Evolutionary conservation across 2,888 invertebrate genomes (phyloP).

Genomic region (Rotaria magnacalcarata): DNA sequence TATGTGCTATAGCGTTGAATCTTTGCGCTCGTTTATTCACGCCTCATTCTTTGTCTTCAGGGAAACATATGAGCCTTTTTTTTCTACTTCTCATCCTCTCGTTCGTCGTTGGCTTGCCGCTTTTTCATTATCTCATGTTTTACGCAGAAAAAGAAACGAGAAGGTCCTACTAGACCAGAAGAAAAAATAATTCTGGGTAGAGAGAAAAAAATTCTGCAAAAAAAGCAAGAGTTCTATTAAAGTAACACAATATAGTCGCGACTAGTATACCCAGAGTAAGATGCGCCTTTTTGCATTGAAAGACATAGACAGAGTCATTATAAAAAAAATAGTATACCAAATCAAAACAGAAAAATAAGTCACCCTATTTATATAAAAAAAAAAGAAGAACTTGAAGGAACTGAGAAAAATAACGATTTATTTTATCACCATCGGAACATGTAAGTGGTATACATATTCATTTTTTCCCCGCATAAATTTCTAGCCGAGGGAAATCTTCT

Average conservation of each 20-base stretch:
- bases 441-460: not conserved
- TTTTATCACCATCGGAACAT: not conserved
- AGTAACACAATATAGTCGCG: not conserved
- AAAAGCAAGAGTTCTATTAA: not conserved
- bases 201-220: not conserved
- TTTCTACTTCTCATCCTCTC: not conserved
- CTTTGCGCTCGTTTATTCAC: not conserved
- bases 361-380: not conserved
- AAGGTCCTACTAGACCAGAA: not conserved
- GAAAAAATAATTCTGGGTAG: not conserved
- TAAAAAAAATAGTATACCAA: not conserved
- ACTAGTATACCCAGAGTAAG: not conserved
- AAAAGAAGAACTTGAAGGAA: not conserved
- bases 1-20: not conserved
- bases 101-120: not conserved
- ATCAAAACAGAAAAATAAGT: not conserved
- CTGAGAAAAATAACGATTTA: not conserved
- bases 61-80: not conserved
- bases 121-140: not conserved
- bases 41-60: not conserved
- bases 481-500: not conserved
- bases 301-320: not conserved
- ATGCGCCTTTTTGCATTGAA: not conserved
- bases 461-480: not conserved
- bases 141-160: not conserved